phyloP scores from a whole-genome alignment of 2,113 vertebrate genomes.

The Anolis sagrei region DNA sequence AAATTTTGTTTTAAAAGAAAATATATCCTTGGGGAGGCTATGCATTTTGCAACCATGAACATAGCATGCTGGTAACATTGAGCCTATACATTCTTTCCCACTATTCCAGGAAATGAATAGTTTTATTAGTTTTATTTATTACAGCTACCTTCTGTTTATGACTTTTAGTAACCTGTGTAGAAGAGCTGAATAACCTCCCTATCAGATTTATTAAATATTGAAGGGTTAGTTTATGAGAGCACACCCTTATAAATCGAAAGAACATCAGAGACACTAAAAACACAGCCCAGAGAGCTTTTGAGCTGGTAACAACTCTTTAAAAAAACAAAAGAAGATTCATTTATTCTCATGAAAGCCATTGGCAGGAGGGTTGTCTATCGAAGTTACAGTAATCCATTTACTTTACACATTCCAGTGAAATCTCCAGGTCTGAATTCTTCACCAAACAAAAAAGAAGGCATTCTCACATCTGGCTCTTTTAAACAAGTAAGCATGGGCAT shows the following conservation, averaged over 20 bases:
- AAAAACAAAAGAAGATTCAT: slow-evolving; percentile 29
- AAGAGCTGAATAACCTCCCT: slow-evolving; percentile 46
- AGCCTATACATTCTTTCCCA: slow-evolving; percentile 32
- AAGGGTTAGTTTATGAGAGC: neutral
- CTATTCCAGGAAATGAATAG: slow-evolving; percentile 37
- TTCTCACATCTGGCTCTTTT: slow-evolving; percentile 25
- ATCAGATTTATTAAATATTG: slow-evolving; percentile 53
- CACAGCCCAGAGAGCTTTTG: slow-evolving; percentile 9
- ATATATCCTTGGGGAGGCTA: slow-evolving; percentile 14
- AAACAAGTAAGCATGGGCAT: slow-evolving; percentile 5
- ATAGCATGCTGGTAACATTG: slow-evolving; percentile 33
- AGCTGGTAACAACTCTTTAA: slow-evolving; percentile 18
- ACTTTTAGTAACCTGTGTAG: slow-evolving; percentile 36
- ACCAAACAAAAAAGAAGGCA: neutral
- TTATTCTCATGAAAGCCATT: slow-evolving; percentile 41
- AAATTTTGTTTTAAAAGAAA: slow-evolving; percentile 2
- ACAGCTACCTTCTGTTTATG: slow-evolving; percentile 55
- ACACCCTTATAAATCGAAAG: slow-evolving; percentile 37
- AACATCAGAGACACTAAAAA: slow-evolving; percentile 47
- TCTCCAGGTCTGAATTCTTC: slow-evolving; percentile 39
- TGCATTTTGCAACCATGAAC: slow-evolving; percentile 25
- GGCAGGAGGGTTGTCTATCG: slow-evolving; percentile 27
- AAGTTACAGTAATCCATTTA: slow-evolving; percentile 25
- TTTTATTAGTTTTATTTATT: slow-evolving; percentile 64
- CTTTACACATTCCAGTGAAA: neutral